Conservation (phyloP, 2,888 invertebrate species). For the Cheilosia pagana region DNA sequence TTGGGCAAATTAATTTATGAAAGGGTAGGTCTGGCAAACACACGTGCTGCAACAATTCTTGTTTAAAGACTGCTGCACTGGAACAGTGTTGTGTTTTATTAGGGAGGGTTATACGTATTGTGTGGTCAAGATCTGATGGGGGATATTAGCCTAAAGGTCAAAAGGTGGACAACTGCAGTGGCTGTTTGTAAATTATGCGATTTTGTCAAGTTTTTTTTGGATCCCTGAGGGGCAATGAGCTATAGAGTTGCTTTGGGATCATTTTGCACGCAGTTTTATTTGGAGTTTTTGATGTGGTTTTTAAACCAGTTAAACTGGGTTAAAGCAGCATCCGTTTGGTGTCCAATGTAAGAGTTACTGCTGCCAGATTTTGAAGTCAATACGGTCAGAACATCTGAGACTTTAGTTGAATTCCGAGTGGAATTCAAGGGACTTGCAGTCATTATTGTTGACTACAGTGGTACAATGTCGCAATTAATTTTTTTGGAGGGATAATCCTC, state of each 20-base stretch:
- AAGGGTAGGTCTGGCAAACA: slow-evolving; percentile 70
- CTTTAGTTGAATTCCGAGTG: too few relatives aligned
- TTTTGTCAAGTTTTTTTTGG: not conserved
- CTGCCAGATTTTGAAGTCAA: not conserved
- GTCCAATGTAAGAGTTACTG: not conserved
- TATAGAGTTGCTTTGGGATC: not conserved
- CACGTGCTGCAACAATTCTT: slow-evolving; percentile 62
- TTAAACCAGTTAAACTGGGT: slow-evolving; percentile 6
- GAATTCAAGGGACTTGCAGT: too few relatives aligned
- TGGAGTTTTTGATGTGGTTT: too few relatives aligned
- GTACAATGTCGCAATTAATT: too few relatives aligned
- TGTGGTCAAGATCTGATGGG: not conserved
- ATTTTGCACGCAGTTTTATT: not conserved
- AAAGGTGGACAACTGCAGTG: not conserved
- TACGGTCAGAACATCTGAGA: too few relatives aligned
- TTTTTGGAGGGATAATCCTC: too few relatives aligned
- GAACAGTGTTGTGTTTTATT: not conserved
- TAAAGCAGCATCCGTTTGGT: not conserved
- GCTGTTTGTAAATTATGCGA: not conserved
- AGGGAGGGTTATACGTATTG: slow-evolving; percentile 6
- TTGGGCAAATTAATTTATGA: slow-evolving; percentile 50
- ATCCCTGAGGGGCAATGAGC: slow-evolving; percentile 15
- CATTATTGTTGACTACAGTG: too few relatives aligned
- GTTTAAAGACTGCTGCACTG: not conserved
- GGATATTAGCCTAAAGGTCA: slow-evolving; percentile 17